These are phyloP conservation scores for Enteromius treurensis DNA, from an alignment of 2,797 vertebrate species.

Conservation along the genomic window DNA sequence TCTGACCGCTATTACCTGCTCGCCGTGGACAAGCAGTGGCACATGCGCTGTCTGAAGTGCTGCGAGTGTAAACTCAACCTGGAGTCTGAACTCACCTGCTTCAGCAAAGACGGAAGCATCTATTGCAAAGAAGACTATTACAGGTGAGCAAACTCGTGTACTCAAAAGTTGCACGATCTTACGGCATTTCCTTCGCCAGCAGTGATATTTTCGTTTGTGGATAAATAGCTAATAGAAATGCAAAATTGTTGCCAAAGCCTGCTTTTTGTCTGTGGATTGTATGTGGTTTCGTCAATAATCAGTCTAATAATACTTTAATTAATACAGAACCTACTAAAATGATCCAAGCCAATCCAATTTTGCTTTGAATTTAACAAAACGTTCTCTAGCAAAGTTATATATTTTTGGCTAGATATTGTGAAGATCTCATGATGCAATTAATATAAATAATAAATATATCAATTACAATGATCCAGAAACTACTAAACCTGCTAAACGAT, in stretches of 20 bases:
- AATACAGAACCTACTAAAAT: background rate
- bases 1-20: constrained; percentile 98
- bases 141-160: constrained; percentile 80
- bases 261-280: background rate
- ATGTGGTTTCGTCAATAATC: background rate
- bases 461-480: background rate
- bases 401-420: background rate
- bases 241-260: background rate
- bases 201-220: background rate
- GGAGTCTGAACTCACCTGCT: constrained; percentile 99
- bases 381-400: fast-evolving
- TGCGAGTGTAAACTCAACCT: constrained; percentile 97
- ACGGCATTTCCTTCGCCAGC: background rate
- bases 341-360: background rate
- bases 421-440: background rate
- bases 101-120: constrained; percentile 98
- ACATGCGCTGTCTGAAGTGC: constrained; percentile 98
- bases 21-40: constrained; percentile 99
- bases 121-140: constrained; percentile 99
- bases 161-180: background rate
- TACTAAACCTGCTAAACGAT: background rate
- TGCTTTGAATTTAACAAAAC: background rate
- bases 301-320: background rate
- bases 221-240: background rate
- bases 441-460: background rate